Percentiles rank a stretch among this genome's conserved stretches.
phyloP scores from a whole-genome alignment of 2,888 invertebrate species.

The Phalera bucephala region DNA sequence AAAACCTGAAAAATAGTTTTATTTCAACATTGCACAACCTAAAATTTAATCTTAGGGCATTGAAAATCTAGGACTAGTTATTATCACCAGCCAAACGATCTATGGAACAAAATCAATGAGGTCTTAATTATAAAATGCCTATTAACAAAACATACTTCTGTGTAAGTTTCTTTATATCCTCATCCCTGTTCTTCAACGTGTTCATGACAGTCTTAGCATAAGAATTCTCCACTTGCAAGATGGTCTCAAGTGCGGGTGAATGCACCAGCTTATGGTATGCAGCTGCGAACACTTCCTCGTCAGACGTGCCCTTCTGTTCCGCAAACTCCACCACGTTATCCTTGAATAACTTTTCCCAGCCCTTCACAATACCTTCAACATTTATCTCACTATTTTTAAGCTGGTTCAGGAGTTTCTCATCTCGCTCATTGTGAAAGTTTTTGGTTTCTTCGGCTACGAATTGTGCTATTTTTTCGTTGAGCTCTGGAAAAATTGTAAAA shows the following conservation, averaged over 20 bases:
- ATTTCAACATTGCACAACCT: too few relatives aligned
- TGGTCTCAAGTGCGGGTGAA: constrained; percentile 93
- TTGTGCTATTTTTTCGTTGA: constrained; percentile 82
- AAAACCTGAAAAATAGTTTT: too few relatives aligned
- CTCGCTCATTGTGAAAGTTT: constrained; percentile 86
- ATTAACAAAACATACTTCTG: constrained; percentile 82
- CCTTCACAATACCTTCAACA: constrained; percentile 89
- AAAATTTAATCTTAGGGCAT: too few relatives aligned
- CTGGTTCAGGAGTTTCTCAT: constrained; percentile 83
- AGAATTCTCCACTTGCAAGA: constrained; percentile 93
- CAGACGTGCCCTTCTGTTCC: constrained; percentile 90
- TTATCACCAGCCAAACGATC: too few relatives aligned
- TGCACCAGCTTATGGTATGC: constrained; percentile 93
- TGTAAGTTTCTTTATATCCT: constrained; percentile 87
- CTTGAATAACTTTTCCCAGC: constrained; percentile 91
- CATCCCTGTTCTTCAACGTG: constrained; percentile 88
- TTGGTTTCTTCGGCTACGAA: constrained; percentile 87
- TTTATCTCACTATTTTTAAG: constrained; percentile 85
- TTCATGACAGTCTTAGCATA: constrained; percentile 92
- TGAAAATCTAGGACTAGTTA: too few relatives aligned
- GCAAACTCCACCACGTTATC: constrained; percentile 93
- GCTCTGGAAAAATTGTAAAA: constrained; percentile 63
- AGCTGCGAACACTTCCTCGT: constrained; percentile 93
- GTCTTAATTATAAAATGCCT: too few relatives aligned
- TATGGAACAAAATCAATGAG: too few relatives aligned